Conservation (phyloP, 1,140 invertebrate species). For the Araneus ventricosus region DNA sequence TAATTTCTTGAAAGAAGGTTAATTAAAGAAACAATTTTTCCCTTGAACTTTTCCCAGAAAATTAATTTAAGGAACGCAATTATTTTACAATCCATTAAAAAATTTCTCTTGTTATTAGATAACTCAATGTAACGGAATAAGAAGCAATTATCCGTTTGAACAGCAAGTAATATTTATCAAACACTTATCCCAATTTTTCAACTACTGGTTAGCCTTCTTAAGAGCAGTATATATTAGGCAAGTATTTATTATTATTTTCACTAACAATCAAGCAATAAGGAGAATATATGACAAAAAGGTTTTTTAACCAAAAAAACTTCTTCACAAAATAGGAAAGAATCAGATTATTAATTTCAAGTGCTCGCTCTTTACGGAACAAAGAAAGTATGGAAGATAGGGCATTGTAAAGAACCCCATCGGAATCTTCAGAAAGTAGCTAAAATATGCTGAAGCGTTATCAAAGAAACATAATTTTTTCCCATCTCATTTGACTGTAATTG, state of each 20-base stretch:
- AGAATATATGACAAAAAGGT: neutral
- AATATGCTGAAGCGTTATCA: neutral
- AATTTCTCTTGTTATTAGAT: neutral
- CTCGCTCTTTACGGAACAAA: neutral
- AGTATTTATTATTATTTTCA: neutral
- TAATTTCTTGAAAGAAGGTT: no score
- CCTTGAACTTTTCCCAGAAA: no score
- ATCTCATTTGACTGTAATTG: neutral
- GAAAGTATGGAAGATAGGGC: neutral
- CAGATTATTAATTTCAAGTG: conserved; percentile 8
- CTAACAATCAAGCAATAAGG: neutral
- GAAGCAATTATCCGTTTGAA: neutral
- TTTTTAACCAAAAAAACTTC: neutral
- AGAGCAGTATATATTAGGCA: neutral
- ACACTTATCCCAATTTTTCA: neutral
- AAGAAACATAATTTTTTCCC: neutral
- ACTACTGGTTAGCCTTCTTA: neutral
- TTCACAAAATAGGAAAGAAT: neutral
- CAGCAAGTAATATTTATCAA: neutral
- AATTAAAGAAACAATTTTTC: no score
- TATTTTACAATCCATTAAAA: neutral
- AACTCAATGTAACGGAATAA: neutral
- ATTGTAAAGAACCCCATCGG: neutral
- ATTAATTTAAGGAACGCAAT: no score
- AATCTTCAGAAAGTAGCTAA: neutral